phyloP scores from a whole-genome alignment of 1,140 invertebrate genomes.

The Caerostris extrusa region DNA sequence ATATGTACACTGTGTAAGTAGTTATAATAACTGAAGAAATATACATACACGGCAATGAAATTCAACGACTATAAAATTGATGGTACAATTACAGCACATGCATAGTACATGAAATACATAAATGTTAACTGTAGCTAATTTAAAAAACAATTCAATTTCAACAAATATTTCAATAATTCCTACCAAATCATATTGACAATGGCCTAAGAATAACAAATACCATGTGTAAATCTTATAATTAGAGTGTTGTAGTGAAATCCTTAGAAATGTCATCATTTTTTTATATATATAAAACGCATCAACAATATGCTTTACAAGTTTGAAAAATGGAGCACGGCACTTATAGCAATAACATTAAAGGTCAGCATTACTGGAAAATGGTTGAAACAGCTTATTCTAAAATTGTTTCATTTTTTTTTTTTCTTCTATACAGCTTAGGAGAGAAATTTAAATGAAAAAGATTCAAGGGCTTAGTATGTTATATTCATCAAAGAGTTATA shows the following conservation, averaged over 20 bases:
- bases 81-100: conserved; percentile 9
- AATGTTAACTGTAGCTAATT: conserved; percentile 5
- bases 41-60: neutral
- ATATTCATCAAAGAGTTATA: too few species aligned
- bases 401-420: neutral
- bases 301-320: conserved; percentile 65
- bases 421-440: neutral
- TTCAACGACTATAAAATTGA: conserved; percentile 8
- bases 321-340: conserved; percentile 66
- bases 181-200: conserved; percentile 18
- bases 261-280: conserved; percentile 48
- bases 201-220: conserved; percentile 12
- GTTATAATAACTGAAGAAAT: neutral
- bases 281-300: conserved; percentile 52
- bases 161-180: neutral
- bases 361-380: conserved; percentile 46
- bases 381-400: neutral
- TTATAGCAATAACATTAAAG: conserved; percentile 48
- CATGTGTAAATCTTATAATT: conserved; percentile 20
- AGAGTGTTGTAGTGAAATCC: conserved; percentile 37
- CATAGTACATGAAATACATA: neutral
- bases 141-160: conserved; percentile 41
- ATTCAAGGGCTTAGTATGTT: neutral
- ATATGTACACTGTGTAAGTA: neutral
- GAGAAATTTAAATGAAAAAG: neutral